Conservation (phyloP, 2,113 vertebrate genomes). For the Cyprinodon variegatus region DNA sequence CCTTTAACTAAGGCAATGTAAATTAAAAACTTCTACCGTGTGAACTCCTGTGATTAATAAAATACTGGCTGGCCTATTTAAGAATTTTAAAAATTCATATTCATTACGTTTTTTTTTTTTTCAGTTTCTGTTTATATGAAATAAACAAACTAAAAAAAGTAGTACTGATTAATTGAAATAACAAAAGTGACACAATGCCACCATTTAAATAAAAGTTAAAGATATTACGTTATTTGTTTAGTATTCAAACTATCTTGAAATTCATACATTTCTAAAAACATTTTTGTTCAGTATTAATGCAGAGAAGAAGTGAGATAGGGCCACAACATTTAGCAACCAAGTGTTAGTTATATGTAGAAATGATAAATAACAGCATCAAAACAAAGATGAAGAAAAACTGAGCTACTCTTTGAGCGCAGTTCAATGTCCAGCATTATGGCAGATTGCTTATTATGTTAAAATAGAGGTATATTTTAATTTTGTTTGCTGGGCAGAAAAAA, state of each 20-base stretch:
- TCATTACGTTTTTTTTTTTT: neutral
- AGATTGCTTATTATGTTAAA: neutral
- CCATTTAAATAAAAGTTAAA: neutral
- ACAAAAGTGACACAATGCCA: neutral
- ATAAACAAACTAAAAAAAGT: neutral
- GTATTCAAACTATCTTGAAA: neutral
- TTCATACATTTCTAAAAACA: neutral
- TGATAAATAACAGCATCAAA: neutral
- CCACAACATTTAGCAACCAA: neutral
- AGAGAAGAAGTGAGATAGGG: neutral
- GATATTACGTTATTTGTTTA: neutral
- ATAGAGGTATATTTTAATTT: neutral
- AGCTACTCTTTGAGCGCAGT: neutral
- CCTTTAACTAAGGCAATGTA: neutral
- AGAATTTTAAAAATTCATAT: neutral
- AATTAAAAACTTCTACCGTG: neutral
- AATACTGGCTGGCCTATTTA: neutral
- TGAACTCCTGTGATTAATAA: neutral
- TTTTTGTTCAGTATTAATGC: neutral
- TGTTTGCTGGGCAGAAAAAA: conserved; percentile 1
- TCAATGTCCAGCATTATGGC: neutral
- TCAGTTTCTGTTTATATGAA: neutral
- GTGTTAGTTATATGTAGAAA: neutral
- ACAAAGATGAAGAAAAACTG: neutral
- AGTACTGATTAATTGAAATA: neutral